Conservation (phyloP, 2,888 invertebrate genomes). For the Hirudinaria manillensis region DNA sequence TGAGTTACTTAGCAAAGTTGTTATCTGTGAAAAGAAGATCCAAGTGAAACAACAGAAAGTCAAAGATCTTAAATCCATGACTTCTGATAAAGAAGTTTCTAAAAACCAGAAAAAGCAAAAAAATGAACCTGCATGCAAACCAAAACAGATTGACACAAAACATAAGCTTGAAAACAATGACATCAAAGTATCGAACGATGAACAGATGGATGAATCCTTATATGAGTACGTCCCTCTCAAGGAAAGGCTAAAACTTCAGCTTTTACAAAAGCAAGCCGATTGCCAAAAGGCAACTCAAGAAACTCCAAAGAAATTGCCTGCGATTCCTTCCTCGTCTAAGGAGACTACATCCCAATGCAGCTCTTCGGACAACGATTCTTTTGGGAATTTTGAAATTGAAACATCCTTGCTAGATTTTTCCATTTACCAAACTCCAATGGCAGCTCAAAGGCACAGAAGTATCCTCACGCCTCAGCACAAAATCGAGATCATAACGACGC, state of each 20-base stretch:
- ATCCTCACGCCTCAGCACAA: background rate
- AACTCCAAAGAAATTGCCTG: background rate
- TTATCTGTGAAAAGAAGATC: background rate
- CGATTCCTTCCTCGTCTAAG: background rate
- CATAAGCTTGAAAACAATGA: too few species aligned
- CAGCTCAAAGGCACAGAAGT: background rate
- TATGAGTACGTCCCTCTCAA: background rate
- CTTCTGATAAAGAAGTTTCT: too few species aligned
- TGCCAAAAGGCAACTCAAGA: background rate
- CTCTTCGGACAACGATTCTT: background rate
- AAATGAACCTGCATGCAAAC: too few species aligned
- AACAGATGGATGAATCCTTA: too few species aligned
- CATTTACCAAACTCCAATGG: background rate
- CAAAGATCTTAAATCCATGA: too few species aligned
- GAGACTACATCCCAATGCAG: background rate
- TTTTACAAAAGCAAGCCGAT: background rate
- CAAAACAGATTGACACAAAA: too few species aligned
- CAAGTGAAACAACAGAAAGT: too few species aligned
- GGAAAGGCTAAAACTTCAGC: background rate
- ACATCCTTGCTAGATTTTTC: slow-evolving; percentile 26
- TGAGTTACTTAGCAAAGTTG: background rate
- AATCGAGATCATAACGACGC: background rate
- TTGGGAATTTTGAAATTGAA: slow-evolving; percentile 24
- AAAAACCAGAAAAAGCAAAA: too few species aligned
- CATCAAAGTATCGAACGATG: too few species aligned